Evolutionary conservation across 2,113 vertebrate genomes (phyloP).

Genomic region (Capreolus pygargus): DNA sequence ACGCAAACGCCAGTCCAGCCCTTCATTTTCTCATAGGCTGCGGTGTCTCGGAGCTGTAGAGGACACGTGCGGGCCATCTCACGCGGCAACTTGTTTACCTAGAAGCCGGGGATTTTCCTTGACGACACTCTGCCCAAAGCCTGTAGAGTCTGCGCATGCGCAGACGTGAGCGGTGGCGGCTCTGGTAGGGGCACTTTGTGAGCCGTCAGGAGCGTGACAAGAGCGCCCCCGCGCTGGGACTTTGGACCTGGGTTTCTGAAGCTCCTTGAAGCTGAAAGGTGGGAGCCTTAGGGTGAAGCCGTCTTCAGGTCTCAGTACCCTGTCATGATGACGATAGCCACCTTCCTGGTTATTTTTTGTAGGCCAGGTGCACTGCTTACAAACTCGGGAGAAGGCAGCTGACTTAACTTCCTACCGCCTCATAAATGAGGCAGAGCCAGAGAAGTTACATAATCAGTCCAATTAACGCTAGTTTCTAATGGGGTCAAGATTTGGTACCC

Average conservation of each 20-base stretch:
- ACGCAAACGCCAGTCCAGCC: not conserved
- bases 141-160: constrained; percentile 41
- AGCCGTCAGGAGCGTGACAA: not conserved
- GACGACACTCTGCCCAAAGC: constrained; percentile 28
- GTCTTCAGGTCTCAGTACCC: not conserved
- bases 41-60: constrained; percentile 29
- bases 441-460: constrained; percentile 18
- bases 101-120: constrained; percentile 75
- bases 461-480: not conserved
- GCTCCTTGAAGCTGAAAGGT: not conserved
- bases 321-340: not conserved
- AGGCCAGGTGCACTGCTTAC: not conserved
- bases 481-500: not conserved
- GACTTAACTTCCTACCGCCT: not conserved
- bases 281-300: not conserved
- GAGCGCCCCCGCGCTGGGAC: not conserved
- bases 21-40: constrained; percentile 55
- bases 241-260: not conserved
- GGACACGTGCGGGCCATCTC: constrained; percentile 68
- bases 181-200: not conserved
- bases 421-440: not conserved
- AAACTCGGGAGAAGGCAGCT: not conserved
- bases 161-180: not conserved
- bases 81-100: constrained; percentile 76
- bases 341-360: not conserved